phyloP scores from a whole-genome alignment of 2,113 vertebrate genomes.

The Alligator mississippiensis region DNA sequence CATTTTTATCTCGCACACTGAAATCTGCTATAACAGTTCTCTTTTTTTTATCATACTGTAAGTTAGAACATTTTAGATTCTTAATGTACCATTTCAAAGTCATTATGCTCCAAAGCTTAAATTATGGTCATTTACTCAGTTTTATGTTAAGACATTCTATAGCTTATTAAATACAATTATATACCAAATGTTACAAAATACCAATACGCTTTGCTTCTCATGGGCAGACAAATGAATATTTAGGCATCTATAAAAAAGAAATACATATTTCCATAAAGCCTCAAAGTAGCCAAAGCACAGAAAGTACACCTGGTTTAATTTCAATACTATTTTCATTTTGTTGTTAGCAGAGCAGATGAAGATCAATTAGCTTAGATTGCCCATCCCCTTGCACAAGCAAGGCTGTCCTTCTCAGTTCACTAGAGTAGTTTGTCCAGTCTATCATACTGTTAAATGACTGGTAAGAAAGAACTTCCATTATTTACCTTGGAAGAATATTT shows the following conservation, averaged over 20 bases:
- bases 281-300: background rate
- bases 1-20: background rate
- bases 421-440: background rate
- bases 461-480: conserved; percentile 11
- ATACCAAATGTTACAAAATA: background rate
- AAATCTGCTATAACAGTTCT: background rate
- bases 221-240: background rate
- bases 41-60: background rate
- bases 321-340: background rate
- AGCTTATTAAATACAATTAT: background rate
- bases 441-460: background rate
- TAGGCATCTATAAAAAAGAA: background rate
- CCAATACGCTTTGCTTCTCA: accelerated
- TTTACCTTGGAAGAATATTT: conserved; percentile 29
- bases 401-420: background rate
- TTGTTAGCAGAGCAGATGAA: background rate
- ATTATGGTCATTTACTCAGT: background rate
- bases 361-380: background rate
- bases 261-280: background rate
- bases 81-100: background rate
- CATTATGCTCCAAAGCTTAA: background rate
- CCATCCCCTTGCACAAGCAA: background rate
- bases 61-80: background rate
- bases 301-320: background rate
- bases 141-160: background rate